Evolutionary conservation across 2,113 vertebrate species (phyloP).

Genomic region (Donacobius atricapilla): DNA sequence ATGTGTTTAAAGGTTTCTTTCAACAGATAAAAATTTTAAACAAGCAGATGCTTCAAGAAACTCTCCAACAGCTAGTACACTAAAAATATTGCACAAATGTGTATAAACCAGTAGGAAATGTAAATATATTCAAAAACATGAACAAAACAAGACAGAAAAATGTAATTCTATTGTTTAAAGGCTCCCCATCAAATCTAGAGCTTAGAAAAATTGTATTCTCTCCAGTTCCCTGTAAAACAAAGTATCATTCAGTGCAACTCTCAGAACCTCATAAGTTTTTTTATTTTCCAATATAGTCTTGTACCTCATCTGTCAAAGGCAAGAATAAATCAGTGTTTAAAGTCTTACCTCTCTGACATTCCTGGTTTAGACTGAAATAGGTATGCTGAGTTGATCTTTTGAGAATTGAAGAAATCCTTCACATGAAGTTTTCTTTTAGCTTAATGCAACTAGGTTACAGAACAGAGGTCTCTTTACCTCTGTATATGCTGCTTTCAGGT

Average conservation of each 20-base stretch:
- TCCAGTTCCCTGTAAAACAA: background rate
- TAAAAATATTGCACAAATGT: background rate
- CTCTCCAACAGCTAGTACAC: background rate
- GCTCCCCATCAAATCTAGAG: background rate
- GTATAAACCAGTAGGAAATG: background rate
- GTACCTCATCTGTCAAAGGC: background rate
- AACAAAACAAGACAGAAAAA: background rate
- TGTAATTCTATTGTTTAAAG: background rate
- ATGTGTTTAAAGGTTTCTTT: background rate
- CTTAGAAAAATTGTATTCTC: background rate
- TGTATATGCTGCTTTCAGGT: background rate
- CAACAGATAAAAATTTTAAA: background rate
- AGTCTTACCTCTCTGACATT: background rate
- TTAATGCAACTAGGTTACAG: background rate
- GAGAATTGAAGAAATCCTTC: background rate
- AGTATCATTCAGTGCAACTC: background rate
- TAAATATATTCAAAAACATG: background rate
- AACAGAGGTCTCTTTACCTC: background rate
- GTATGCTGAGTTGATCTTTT: background rate
- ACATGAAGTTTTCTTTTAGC: background rate
- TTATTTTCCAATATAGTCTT: background rate
- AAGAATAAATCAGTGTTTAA: background rate
- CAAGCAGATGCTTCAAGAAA: background rate
- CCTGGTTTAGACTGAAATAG: background rate
- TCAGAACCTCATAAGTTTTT: background rate